These are phyloP conservation scores for Cylloceria caligata DNA, from an alignment of 2,888 invertebrate species.

Conservation along the genomic window DNA sequence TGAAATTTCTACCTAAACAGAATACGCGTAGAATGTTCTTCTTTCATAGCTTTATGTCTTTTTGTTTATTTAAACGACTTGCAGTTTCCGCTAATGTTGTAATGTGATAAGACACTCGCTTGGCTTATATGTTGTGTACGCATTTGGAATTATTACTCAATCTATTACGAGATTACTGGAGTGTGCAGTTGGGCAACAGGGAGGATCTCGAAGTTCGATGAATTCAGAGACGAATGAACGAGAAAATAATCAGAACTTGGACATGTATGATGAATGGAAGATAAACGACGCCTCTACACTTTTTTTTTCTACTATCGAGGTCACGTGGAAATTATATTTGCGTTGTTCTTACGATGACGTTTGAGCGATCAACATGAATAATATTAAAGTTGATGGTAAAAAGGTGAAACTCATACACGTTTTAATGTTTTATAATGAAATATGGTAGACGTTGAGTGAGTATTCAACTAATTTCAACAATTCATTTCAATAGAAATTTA, in stretches of 20 bases:
- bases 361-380: neutral
- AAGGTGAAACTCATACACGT: neutral
- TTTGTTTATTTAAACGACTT: conserved; percentile 1
- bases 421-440: too few relatives aligned
- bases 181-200: conserved; percentile 15
- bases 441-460: too few relatives aligned
- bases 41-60: neutral
- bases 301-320: conserved; percentile 2
- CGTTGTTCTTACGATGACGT: neutral
- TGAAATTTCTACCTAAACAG: conserved; percentile 6
- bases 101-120: conserved; percentile 1
- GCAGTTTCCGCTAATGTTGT: neutral
- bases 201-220: conserved; percentile 49
- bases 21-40: neutral
- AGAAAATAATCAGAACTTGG: neutral
- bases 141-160: conserved; percentile 25
- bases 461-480: too few relatives aligned
- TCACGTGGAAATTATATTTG: conserved; percentile 1
- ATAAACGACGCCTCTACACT: neutral
- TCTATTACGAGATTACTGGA: conserved; percentile 25
- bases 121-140: neutral
- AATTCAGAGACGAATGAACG: conserved; percentile 31
- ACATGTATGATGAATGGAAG: neutral
- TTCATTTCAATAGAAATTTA: too few relatives aligned
- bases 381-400: neutral